These are phyloP conservation scores for Catostylus mosaicus DNA, from an alignment of 30 jellyfish, hydroid and myxozoan genomes.

Conservation along the genomic window DNA sequence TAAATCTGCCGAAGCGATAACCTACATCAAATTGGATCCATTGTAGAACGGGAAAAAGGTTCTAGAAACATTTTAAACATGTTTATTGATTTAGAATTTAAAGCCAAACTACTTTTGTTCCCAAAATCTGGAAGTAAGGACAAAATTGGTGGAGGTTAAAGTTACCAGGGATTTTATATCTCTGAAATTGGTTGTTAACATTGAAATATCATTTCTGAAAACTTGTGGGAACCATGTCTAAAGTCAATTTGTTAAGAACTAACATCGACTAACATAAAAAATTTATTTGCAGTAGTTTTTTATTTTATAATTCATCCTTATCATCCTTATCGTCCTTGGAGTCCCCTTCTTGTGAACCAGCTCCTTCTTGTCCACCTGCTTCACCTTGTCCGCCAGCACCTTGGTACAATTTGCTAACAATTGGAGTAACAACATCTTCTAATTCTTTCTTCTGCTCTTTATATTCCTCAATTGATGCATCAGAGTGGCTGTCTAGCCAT, in stretches of 20 bases:
- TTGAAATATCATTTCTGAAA: neutral
- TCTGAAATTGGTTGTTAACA: neutral
- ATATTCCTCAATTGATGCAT: conserved; percentile 92
- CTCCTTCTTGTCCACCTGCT: conserved; percentile 69
- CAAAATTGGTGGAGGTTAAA: no score
- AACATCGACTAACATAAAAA: conserved; percentile 5
- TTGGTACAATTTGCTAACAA: conserved; percentile 96
- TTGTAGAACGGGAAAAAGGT: no score
- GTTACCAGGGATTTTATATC: no score
- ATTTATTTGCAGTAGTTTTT: conserved; percentile 17
- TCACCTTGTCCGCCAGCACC: conserved; percentile 96
- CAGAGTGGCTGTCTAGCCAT: conserved; percentile 95
- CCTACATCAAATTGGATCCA: no score
- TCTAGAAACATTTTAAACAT: no score
- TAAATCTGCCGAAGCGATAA: no score
- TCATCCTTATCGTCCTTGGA: conserved; percentile 89
- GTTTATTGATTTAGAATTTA: no score
- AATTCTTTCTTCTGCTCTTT: conserved; percentile 91
- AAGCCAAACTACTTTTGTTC: no score
- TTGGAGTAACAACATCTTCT: conserved; percentile 97
- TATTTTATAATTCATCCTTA: conserved; percentile 90
- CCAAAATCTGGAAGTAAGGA: no score
- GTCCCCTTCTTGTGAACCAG: conserved; percentile 49
- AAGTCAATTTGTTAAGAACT: conserved; percentile 7
- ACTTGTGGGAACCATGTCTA: neutral